A percentile compares a stretch with the other conserved stretches of the same genome.
Conservation (phyloP, 2,797 vertebrate genomes). For the Pseudomugil tenellus region DNA sequence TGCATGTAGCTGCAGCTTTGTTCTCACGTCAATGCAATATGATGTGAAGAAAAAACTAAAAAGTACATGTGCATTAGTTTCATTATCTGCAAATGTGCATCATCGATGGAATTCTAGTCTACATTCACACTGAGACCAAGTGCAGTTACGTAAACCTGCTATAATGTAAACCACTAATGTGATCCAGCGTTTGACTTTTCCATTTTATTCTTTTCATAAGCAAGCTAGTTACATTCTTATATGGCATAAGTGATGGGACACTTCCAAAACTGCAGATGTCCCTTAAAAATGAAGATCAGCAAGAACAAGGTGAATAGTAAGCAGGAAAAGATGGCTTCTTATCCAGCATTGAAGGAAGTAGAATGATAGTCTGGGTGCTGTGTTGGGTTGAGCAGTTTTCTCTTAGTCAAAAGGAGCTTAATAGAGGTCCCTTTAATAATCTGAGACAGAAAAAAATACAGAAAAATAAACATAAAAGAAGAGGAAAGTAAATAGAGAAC, state of each 20-base stretch:
- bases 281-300: neutral
- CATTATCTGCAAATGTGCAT: neutral
- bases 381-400: no score
- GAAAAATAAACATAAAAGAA: no score
- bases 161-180: neutral
- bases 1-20: constrained; percentile 1
- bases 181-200: neutral
- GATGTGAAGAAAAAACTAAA: neutral
- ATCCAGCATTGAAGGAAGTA: no score
- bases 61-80: neutral
- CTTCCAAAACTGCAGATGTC: neutral
- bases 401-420: no score
- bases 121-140: neutral
- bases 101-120: neutral
- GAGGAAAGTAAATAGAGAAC: no score
- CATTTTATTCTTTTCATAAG: neutral
- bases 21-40: neutral
- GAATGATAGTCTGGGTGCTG: no score
- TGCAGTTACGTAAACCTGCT: neutral
- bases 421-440: no score
- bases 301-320: neutral
- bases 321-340: neutral
- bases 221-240: neutral
- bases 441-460: no score
- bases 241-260: neutral